Conservation (phyloP, 2,888 invertebrate species). For the Fragum whitleyi region DNA sequence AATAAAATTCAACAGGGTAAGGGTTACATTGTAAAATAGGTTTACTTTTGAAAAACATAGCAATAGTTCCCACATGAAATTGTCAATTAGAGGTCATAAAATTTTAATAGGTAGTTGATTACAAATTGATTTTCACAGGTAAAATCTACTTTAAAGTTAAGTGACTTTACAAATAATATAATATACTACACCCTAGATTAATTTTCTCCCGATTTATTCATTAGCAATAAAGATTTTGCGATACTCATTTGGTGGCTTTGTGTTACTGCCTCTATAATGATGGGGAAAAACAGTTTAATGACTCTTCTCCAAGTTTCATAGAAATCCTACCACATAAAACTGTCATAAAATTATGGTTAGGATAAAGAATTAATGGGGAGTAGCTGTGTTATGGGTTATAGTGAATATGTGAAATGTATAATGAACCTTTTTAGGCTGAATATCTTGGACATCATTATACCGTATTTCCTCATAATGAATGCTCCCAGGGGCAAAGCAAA, state of each 20-base stretch:
- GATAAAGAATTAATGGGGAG: conserved; percentile 61
- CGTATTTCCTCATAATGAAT: no score
- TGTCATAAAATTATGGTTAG: conserved; percentile 63
- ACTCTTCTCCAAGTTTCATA: conserved; percentile 49
- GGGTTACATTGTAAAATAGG: no score
- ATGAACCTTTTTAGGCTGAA: no score
- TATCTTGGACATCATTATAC: no score
- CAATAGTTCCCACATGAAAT: neutral
- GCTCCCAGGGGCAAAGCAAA: no score
- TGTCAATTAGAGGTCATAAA: neutral
- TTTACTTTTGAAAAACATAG: no score
- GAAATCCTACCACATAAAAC: conserved; percentile 57
- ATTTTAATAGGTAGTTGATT: neutral
- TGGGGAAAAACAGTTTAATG: conserved; percentile 44
- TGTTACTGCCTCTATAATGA: conserved; percentile 36
- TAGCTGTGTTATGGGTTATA: conserved; percentile 52
- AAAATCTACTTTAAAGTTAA: neutral
- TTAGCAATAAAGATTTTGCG: neutral
- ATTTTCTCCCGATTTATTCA: neutral
- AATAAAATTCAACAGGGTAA: no score
- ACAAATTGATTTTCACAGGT: neutral
- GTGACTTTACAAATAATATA: neutral
- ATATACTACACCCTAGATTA: neutral
- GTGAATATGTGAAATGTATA: conserved; percentile 46
- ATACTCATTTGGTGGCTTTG: conserved; percentile 22